Percentiles rank a stretch among this genome's conserved stretches.
Evolutionary conservation across 2,888 invertebrate species (phyloP).

Genomic region (Girardia tigrina): DNA sequence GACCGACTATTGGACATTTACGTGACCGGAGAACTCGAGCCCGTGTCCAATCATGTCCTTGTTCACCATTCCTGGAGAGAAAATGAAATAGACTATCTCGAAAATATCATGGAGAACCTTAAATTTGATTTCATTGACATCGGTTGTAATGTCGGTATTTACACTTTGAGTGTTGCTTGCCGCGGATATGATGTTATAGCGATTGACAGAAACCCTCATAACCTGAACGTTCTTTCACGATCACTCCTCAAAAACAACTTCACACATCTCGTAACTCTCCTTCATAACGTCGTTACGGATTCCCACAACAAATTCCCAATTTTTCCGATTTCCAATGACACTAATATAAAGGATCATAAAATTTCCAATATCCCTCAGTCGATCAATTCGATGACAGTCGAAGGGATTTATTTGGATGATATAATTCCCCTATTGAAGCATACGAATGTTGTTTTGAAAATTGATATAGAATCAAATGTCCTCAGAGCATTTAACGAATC

Average conservation of each 20-base stretch:
- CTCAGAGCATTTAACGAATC: neutral
- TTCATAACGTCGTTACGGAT: neutral
- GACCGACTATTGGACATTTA: too few relatives aligned
- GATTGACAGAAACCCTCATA: neutral
- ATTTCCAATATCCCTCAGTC: too few relatives aligned
- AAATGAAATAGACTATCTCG: neutral
- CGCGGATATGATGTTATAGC: neutral
- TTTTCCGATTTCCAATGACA: too few relatives aligned
- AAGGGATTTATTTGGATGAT: neutral
- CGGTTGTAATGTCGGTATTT: neutral
- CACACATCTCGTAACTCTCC: neutral
- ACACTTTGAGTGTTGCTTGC: neutral
- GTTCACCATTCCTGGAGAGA: neutral
- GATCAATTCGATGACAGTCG: too few relatives aligned
- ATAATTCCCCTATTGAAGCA: neutral
- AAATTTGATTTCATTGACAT: neutral
- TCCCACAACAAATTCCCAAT: conserved; percentile 5
- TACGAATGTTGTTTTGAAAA: neutral
- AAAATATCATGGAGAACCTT: neutral
- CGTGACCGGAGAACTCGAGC: too few relatives aligned
- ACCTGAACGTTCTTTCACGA: neutral
- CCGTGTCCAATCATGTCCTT: neutral
- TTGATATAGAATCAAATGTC: neutral
- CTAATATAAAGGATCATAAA: too few relatives aligned
- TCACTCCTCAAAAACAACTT: neutral